These are phyloP conservation scores for Corythoichthys haematopterus DNA, from an alignment of 2,113 vertebrate species.

Conservation along the genomic window DNA sequence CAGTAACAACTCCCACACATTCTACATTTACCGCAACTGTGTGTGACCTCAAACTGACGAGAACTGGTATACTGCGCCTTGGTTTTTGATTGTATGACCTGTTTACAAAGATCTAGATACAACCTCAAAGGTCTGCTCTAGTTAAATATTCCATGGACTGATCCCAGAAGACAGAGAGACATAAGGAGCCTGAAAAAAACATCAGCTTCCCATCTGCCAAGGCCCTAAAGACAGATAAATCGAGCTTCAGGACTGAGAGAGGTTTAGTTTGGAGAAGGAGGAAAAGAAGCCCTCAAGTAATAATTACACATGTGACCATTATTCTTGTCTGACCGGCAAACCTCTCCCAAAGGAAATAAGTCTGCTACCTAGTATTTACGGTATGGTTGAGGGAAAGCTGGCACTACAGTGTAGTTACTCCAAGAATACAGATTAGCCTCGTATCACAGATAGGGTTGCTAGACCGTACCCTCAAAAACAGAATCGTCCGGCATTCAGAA, in stretches of 20 bases:
- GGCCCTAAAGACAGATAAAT: slow-evolving; percentile 25
- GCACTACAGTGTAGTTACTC: slow-evolving; percentile 22
- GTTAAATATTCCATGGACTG: slow-evolving; percentile 9
- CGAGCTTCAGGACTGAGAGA: background rate
- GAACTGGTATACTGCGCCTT: background rate
- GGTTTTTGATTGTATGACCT: slow-evolving; percentile 5
- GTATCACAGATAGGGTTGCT: slow-evolving; percentile 11
- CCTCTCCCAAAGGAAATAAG: slow-evolving; percentile 36
- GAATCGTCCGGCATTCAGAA: too few relatives aligned
- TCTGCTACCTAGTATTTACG: slow-evolving; percentile 42
- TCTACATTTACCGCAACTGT: background rate
- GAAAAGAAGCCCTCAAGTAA: slow-evolving; percentile 46
- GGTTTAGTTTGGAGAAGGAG: slow-evolving; percentile 29
- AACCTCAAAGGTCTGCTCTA: slow-evolving; percentile 15
- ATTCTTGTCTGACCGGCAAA: slow-evolving; percentile 43
- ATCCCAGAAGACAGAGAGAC: slow-evolving; percentile 21
- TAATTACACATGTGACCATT: slow-evolving; percentile 49
- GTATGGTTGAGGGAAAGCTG: slow-evolving; percentile 28
- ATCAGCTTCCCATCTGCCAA: slow-evolving; percentile 19
- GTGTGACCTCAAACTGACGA: background rate
- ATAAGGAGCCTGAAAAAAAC: slow-evolving; percentile 15
- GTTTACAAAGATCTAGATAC: slow-evolving; percentile 4
- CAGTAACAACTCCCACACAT: background rate
- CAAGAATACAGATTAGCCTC: slow-evolving; percentile 34
- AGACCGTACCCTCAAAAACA: too few relatives aligned